Evolutionary conservation across 2,888 invertebrate genomes (phyloP), one percentile per base, ranked within the genome.

Genomic region (Limnephilus marmoratus): DNA sequence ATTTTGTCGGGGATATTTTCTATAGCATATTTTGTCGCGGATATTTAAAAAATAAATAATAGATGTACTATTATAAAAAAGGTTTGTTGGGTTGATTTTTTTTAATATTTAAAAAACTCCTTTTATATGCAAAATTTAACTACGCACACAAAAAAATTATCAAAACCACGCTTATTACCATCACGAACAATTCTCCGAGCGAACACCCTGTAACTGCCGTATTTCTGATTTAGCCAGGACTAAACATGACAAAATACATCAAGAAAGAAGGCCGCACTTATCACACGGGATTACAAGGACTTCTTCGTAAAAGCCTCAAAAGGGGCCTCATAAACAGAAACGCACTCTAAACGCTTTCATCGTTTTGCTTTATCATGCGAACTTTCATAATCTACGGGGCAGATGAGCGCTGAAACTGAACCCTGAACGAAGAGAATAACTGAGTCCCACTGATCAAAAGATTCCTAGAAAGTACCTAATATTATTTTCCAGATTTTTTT

Each of bases 291-390:
- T 68, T 68, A 68, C 9, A 24, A 68, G 24, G 68, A 68, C 68
- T 7, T 12, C 34, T 82, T 34, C 3, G 82, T 82, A 31, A 34
- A 34, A 31, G 31, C 29, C 82, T 82, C 2, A 24, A 24, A 68
- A 68, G n/a, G n/a, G 68, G 24, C 24, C 24, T n/a, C 68, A 68
- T 68, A 68, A 68, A 68, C 68, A 24, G 68, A 24, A 68, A 24
- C 68, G 68, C 68, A 68, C 68, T 68, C 68, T 68, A 68, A 68
- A 68, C 68, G 68, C 68, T 68, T 68, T 68, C 68, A 68, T 68
- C 24, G 24, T 68, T 68, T 68, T 68, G 68, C 68, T 68, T 68
- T 68, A 68, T 68, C 68, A 68, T 68, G 68, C 68, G 68, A n/a
- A 68, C 24, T 68, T 68, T 68, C 24, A 68, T 68, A 68, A 68